Conservation (phyloP, 2,888 invertebrate species). For the Halictus ligatus region DNA sequence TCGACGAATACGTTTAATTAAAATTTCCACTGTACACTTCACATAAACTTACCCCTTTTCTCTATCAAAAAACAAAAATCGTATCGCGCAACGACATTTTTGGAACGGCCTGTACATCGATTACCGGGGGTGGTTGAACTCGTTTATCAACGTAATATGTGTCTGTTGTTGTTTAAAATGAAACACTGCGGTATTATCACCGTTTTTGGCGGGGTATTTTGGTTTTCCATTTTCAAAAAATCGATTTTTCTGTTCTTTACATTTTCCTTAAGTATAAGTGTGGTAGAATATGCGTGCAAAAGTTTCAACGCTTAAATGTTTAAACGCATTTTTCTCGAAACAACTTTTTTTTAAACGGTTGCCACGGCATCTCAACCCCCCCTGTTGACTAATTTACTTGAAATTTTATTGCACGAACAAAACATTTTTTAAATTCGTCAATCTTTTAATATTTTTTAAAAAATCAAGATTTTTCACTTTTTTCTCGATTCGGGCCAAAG, state of each 20-base stretch:
- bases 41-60: background rate
- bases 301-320: too few species aligned
- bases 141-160: slow-evolving; percentile 6
- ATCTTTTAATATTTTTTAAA: too few species aligned
- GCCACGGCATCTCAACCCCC: too few species aligned
- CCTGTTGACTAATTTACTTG: too few species aligned
- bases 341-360: too few species aligned
- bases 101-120: slow-evolving; percentile 21
- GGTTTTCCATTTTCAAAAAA: background rate
- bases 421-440: too few species aligned
- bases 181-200: background rate
- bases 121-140: slow-evolving; percentile 9
- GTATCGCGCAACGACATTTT: background rate
- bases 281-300: too few species aligned
- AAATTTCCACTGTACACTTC: background rate
- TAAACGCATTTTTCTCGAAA: too few species aligned
- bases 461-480: too few species aligned
- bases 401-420: too few species aligned
- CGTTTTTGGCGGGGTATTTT: background rate
- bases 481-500: too few species aligned
- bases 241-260: background rate
- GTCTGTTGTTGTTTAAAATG: slow-evolving; percentile 15
- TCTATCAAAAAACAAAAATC: background rate
- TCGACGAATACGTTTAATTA: background rate
- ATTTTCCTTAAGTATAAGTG: too few species aligned